Percentiles rank a stretch among this genome's conserved stretches.
Evolutionary conservation across 1,140 invertebrate species (phyloP).

Genomic region (Nomia melanderi): DNA sequence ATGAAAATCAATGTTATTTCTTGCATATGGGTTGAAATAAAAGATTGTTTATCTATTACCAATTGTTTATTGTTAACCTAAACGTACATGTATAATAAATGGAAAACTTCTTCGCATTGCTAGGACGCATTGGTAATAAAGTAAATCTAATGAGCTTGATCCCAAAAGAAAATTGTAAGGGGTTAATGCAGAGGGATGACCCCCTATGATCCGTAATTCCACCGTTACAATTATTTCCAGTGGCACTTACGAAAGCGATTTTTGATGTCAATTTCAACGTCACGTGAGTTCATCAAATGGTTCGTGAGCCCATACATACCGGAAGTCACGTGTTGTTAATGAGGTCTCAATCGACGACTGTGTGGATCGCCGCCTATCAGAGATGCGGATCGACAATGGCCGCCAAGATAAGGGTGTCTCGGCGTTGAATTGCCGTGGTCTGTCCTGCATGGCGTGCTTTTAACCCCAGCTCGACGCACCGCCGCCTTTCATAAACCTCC

Average conservation of each 20-base stretch:
- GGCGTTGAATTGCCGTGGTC: conserved; percentile 13
- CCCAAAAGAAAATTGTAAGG: no score
- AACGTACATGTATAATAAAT: no score
- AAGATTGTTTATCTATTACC: no score
- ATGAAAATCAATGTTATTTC: no score
- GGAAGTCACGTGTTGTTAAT: conserved; percentile 13
- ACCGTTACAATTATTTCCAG: no score
- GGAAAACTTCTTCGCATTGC: no score
- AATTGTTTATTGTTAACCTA: no score
- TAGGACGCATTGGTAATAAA: no score
- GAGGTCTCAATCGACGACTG: conserved; percentile 19
- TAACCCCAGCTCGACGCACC: background rate
- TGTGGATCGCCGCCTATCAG: conserved; percentile 14
- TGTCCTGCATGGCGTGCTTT: background rate
- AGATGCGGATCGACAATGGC: conserved; percentile 17
- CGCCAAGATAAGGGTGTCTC: background rate
- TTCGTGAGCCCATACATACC: conserved; percentile 7
- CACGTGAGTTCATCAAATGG: conserved; percentile 19
- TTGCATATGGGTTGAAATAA: no score
- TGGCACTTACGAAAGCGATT: background rate
- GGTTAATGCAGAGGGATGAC: no score
- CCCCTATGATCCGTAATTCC: no score
- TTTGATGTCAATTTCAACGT: background rate
- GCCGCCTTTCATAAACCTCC: background rate
- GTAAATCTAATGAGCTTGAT: no score